Evolutionary conservation across 2,797 vertebrate genomes (phyloP).

Genomic region (Microctenopoma steveboyesi): DNA sequence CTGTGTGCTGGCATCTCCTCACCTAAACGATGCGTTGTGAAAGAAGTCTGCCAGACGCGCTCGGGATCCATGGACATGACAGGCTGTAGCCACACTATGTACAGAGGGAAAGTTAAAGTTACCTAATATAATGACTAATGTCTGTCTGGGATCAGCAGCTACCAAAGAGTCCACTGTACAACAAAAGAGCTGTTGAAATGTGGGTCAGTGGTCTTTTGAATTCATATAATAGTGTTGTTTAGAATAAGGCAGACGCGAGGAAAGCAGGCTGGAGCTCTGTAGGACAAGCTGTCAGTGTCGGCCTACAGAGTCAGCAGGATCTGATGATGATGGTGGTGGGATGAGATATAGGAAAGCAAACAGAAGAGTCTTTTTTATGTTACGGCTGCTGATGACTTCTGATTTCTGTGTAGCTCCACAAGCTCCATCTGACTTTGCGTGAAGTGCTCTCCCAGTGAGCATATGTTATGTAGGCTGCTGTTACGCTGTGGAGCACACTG

Average conservation of each 20-base stretch:
- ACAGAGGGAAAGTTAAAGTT: no score
- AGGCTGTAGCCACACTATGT: no score
- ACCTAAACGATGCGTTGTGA: conserved; percentile 14
- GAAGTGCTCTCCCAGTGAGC: conserved; percentile 51
- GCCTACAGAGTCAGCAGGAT: conserved; percentile 11
- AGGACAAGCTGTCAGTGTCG: conserved; percentile 46
- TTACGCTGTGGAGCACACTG: conserved; percentile 50
- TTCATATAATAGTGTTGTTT: conserved; percentile 57
- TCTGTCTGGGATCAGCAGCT: conserved; percentile 52
- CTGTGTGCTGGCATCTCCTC: conserved; percentile 34
- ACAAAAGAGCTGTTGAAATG: conserved; percentile 72
- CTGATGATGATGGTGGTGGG: background rate
- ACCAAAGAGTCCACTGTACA: conserved; percentile 48
- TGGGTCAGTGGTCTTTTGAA: conserved; percentile 70
- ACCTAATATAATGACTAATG: background rate
- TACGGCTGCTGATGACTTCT: conserved; percentile 33
- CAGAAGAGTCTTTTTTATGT: background rate
- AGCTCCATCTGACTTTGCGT: conserved; percentile 18
- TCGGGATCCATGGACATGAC: no score
- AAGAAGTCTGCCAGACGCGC: background rate
- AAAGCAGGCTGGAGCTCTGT: conserved; percentile 24
- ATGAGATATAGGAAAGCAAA: conserved; percentile 1
- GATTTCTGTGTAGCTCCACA: conserved; percentile 7
- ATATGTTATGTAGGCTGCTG: conserved; percentile 54
- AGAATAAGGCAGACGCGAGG: conserved; percentile 30